Conservation (phyloP, 1,140 invertebrate species). For the Mercenaria mercenaria region DNA sequence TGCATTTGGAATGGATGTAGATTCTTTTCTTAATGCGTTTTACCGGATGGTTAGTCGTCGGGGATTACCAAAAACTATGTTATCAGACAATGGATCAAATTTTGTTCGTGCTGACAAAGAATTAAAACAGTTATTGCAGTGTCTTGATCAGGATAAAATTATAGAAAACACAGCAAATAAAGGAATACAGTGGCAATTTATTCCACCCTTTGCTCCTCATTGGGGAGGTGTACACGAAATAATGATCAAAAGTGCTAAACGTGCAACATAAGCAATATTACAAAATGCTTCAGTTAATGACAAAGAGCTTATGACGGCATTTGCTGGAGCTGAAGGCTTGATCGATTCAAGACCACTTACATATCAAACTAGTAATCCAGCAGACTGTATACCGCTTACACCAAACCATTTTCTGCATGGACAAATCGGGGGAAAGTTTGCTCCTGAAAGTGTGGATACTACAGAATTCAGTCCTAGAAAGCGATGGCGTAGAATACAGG, state of each 20-base stretch:
- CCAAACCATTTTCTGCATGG: conserved; percentile 76
- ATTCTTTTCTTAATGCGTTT: conserved; percentile 44
- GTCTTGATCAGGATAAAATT: conserved; percentile 8
- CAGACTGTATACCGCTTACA: conserved; percentile 74
- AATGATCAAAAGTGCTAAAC: conserved; percentile 44
- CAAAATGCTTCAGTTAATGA: background rate
- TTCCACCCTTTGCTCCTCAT: conserved; percentile 57
- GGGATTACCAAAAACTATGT: conserved; percentile 39
- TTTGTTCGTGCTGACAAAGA: conserved; percentile 51
- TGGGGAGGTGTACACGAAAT: conserved; percentile 55
- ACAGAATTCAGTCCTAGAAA: background rate
- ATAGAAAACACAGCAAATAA: background rate
- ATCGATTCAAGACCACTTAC: conserved; percentile 76
- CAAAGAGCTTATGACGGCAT: conserved; percentile 57
- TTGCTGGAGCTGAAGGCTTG: conserved; percentile 69
- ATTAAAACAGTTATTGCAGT: background rate
- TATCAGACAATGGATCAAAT: conserved; percentile 64
- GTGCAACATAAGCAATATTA: conserved; percentile 16
- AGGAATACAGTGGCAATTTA: conserved; percentile 25
- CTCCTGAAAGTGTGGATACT: conserved; percentile 1
- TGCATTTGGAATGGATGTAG: conserved; percentile 20
- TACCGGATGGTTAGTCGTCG: conserved; percentile 14
- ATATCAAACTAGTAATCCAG: conserved; percentile 73
- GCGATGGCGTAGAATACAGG: too few relatives aligned
- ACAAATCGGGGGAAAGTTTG: conserved; percentile 14